These are phyloP conservation scores for Caenorhabditis virilis DNA, from an alignment of 2,888 invertebrate genomes.

Conservation along the genomic window DNA sequence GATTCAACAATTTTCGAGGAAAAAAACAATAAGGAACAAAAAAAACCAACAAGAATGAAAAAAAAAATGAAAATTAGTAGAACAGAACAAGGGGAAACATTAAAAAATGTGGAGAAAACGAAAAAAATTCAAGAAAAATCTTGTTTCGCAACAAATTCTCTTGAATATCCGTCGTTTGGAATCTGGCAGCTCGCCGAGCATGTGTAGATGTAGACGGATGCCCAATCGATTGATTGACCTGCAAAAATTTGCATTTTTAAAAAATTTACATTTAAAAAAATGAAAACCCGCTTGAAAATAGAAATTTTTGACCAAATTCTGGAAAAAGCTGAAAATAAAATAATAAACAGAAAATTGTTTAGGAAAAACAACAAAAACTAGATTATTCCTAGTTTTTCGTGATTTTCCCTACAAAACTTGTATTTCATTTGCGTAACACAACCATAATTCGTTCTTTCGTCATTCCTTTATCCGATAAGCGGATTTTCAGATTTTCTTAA, in stretches of 20 bases:
- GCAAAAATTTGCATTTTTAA: constrained; percentile 3
- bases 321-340: too few relatives aligned
- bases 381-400: too few relatives aligned
- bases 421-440: too few relatives aligned
- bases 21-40: constrained; percentile 7
- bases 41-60: constrained; percentile 6
- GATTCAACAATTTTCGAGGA: neutral
- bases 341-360: too few relatives aligned
- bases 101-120: too few relatives aligned
- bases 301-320: neutral
- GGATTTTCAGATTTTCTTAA: too few relatives aligned
- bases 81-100: neutral
- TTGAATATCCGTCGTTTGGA: constrained; percentile 75
- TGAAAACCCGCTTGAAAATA: too few relatives aligned
- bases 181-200: constrained; percentile 80
- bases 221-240: constrained; percentile 80
- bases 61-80: neutral
- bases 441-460: too few relatives aligned
- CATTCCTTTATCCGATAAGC: too few relatives aligned
- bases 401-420: too few relatives aligned
- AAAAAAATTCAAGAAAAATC: constrained; percentile 20
- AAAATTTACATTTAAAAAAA: neutral
- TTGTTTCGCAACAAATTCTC: constrained; percentile 63
- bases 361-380: too few relatives aligned
- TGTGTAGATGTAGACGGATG: constrained; percentile 83